Conservation (phyloP, 2,113 vertebrate genomes). For the Scortum barcoo region DNA sequence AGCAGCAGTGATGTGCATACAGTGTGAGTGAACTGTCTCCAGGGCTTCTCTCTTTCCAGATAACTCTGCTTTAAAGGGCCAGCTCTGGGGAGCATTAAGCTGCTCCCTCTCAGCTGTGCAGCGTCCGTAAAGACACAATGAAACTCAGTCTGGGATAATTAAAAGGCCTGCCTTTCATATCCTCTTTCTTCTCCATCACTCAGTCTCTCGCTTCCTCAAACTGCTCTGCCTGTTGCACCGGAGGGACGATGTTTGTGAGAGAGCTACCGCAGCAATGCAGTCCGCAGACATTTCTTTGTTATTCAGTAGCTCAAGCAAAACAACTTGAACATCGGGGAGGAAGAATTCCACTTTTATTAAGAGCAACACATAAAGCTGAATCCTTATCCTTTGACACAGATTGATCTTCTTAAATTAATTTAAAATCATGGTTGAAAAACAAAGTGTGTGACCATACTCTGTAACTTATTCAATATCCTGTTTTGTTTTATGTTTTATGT, state of each 20-base stretch:
- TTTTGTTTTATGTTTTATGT: too few species aligned
- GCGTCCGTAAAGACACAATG: constrained; percentile 27
- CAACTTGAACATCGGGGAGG: not conserved
- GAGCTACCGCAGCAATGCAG: not conserved
- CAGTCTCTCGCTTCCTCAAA: constrained; percentile 37
- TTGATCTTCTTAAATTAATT: too few species aligned
- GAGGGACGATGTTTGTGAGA: not conserved
- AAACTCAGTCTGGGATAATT: constrained; percentile 63
- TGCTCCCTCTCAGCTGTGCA: constrained; percentile 12
- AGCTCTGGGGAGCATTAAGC: constrained; percentile 64
- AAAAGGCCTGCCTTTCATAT: constrained; percentile 67
- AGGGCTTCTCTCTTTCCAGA: constrained; percentile 23
- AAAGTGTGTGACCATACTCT: too few species aligned
- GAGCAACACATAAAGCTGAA: not conserved
- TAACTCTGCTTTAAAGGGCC: constrained; percentile 33
- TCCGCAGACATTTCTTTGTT: constrained; percentile 5
- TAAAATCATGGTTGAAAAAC: too few species aligned
- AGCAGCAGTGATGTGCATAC: constrained; percentile 41
- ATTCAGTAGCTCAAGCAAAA: constrained; percentile 12
- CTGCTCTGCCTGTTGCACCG: constrained; percentile 45
- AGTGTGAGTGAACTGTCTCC: constrained; percentile 38
- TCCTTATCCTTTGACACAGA: too few species aligned
- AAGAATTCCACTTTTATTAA: not conserved
- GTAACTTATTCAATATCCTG: too few species aligned
- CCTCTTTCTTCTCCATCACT: constrained; percentile 46